Conservation (phyloP, 1,140 invertebrate genomes). For the Calliopsis andreniformis region DNA sequence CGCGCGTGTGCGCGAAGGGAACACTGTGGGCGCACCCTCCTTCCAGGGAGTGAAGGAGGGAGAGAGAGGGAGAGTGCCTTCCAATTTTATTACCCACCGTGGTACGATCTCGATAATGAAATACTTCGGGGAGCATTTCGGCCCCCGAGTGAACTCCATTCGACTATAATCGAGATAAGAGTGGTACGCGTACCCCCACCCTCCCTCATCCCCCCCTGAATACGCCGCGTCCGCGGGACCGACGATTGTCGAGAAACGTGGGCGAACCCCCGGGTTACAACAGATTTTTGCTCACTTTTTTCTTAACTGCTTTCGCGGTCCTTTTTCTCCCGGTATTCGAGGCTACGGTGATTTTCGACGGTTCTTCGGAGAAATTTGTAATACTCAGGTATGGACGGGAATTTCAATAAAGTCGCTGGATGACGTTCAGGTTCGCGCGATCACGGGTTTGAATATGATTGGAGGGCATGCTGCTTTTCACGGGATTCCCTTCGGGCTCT, state of each 20-base stretch:
- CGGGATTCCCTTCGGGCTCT: no score
- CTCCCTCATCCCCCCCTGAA: conserved; percentile 4
- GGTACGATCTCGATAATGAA: conserved; percentile 72
- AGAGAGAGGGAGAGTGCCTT: conserved; percentile 64
- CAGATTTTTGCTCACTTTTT: conserved; percentile 36
- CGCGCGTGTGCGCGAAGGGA: background rate
- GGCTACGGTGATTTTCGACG: background rate
- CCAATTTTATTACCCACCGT: conserved; percentile 72
- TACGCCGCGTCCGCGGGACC: conserved; percentile 22
- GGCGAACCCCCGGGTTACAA: conserved; percentile 46
- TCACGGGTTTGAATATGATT: no score
- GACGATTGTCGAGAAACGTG: conserved; percentile 50
- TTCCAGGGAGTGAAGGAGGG: no score
- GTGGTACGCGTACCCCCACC: conserved; percentile 38
- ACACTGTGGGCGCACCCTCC: conserved; percentile 1
- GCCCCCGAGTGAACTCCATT: conserved; percentile 63
- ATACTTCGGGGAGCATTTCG: conserved; percentile 69
- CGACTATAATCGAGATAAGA: conserved; percentile 70
- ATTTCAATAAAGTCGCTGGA: conserved; percentile 12
- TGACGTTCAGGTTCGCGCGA: conserved; percentile 12
- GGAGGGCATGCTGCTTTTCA: background rate
- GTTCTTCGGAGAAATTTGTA: background rate
- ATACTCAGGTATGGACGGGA: background rate
- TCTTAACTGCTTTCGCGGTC: no score
- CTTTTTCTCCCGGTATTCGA: background rate